Base-by-base conservation (phyloP, 1,140 invertebrate genomes). In the Bombus affinis region DNA sequence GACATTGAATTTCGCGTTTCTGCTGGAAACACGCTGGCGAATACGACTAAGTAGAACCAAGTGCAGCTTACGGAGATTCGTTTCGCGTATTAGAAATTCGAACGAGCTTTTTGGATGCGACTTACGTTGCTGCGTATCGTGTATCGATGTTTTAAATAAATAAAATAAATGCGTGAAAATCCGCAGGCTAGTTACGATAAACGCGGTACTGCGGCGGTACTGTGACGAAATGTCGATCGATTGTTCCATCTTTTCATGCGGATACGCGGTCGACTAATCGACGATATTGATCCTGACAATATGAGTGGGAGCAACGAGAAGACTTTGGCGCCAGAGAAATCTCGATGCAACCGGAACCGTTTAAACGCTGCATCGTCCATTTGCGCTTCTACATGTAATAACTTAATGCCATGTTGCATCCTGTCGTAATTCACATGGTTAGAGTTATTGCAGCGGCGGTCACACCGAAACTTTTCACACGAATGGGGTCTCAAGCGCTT, bases 381-480 rank as follows among this genome's bases (percentile, higher is more conserved):
- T 85, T 85, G 77, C 68, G 57, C 81, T 57, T n/a, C 81, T 77
- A 66, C 80, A 80, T 80, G 68, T 85, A 80, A 85, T 80, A 79
- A 85, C 83, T 80, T 85, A 80, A 85, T 85, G 77, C 66, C 83
- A 72, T 8, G 32, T 85, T 85, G 83, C 83, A 85, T 85, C 83
- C 83, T 85, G 83, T 85, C 72, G 44, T 65, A 53, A 85, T 85
- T 85, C 83, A 85, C 83, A 85, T 85, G 68, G 75, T 84, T 78
- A 79, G 68, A 66, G 32, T 35, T 35, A n/a, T 80, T 25, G 83
- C 44, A 13, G 74, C 15, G 74, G 15, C 32, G 44, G 81, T 70
- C 81, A 32, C 73, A 28, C 59, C 44, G 81, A 78, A 83, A 83
- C 83, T 80, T 85, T 85, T 85, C 83, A 85, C 83, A 85, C 83